Percentiles rank a stretch among this genome's conserved stretches.
Conservation (phyloP, 1,140 invertebrate species). For the Papilio xuthus region DNA sequence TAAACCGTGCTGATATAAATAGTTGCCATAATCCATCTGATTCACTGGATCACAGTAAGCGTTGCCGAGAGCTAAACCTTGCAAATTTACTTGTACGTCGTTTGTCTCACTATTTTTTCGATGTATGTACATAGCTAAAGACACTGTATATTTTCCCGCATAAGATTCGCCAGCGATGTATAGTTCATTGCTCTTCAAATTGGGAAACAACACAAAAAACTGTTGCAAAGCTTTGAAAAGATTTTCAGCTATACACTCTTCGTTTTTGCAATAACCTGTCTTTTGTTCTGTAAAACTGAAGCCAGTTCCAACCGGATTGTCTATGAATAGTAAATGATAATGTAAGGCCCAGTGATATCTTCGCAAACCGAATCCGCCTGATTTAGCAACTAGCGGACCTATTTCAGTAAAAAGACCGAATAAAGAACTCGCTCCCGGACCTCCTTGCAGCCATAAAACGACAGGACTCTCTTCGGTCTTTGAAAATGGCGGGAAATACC, state of each 20-base stretch:
- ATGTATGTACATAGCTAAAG: conserved; percentile 88
- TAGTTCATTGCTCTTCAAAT: conserved; percentile 86
- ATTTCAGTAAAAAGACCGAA: conserved; percentile 83
- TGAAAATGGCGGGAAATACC: conserved; percentile 87
- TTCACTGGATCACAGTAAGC: conserved; percentile 85
- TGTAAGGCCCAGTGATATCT: conserved; percentile 87
- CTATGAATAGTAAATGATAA: conserved; percentile 90
- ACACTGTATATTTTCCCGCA: conserved; percentile 91
- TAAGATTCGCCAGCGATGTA: conserved; percentile 93
- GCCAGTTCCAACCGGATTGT: conserved; percentile 92
- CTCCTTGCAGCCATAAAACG: conserved; percentile 88
- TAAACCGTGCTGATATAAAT: conserved; percentile 85
- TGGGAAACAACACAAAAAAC: conserved; percentile 87
- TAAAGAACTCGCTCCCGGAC: conserved; percentile 85
- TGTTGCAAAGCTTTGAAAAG: conserved; percentile 84
- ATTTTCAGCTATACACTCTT: conserved; percentile 84
- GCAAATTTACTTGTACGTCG: conserved; percentile 84
- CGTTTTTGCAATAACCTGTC: conserved; percentile 83
- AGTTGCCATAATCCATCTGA: conserved; percentile 85
- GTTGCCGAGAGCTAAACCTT: conserved; percentile 85
- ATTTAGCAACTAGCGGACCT: conserved; percentile 72
- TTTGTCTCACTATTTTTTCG: conserved; percentile 80
- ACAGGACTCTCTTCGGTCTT: conserved; percentile 82
- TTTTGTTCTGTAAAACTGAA: conserved; percentile 87
- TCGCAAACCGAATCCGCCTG: conserved; percentile 70